These are phyloP conservation scores for Picathartes gymnocephalus DNA, from an alignment of 2,113 vertebrate genomes.

Conservation along the genomic window DNA sequence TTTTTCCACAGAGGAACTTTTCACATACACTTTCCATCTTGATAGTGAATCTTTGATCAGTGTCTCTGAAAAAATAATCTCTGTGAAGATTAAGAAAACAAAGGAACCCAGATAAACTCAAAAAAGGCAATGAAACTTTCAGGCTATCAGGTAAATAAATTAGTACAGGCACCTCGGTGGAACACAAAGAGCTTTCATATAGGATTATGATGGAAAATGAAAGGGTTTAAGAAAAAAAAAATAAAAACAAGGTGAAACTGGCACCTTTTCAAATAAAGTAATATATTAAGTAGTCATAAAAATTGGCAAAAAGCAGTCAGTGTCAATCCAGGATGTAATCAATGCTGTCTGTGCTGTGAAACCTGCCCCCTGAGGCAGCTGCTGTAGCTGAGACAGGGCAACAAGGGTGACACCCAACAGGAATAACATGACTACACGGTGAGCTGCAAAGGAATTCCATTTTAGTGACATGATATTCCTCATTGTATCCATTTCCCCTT, in stretches of 20 bases:
- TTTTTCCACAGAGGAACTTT: background rate
- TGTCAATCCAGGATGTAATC: background rate
- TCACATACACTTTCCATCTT: background rate
- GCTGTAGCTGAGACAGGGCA: background rate
- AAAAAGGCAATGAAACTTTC: background rate
- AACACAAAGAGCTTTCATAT: background rate
- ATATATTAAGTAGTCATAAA: background rate
- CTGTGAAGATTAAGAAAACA: slow-evolving; percentile 2
- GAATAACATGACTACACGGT: background rate
- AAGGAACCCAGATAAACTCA: background rate
- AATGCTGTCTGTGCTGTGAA: background rate
- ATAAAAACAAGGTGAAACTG: background rate
- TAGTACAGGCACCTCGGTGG: background rate
- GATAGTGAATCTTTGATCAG: slow-evolving; percentile 1
- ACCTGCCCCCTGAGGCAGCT: background rate
- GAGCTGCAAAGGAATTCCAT: background rate
- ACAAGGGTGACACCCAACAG: background rate
- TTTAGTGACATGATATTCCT: background rate
- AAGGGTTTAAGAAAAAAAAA: background rate
- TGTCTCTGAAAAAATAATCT: background rate
- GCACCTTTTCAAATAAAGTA: background rate
- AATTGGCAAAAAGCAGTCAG: background rate
- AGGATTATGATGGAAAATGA: background rate
- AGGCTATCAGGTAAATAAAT: background rate
- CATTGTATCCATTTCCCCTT: background rate